Evolutionary conservation across 1,140 invertebrate genomes (phyloP), one percentile per base, ranked within the genome.

Genomic region (Euwallacea fornicatus): DNA sequence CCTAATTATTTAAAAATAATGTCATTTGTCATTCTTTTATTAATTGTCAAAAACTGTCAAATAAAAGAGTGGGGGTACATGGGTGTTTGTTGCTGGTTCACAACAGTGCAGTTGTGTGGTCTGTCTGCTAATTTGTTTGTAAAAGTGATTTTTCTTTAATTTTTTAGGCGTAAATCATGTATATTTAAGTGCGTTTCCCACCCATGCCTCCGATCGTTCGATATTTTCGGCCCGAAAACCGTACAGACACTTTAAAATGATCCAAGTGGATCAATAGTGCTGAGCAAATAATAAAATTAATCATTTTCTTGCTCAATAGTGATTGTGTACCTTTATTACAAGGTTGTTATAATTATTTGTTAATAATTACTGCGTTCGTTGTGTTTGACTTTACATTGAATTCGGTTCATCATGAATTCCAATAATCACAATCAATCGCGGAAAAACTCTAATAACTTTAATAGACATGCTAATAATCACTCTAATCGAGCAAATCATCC

Each of bases 351-450:
- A 66, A 33, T 71, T 67, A 47, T 72, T 72, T 68, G 50, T 33
- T 54, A 16, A 47, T 63, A 59, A 68, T 72, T 61, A 72, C 43
- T 67, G 50, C 58, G 64, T 70, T 67, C n/a, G 58, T 74, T 59
- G 54, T 10, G 59, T 53, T 33, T 69, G 60, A 69, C 53, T 74
- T 67, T 72, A 42, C 54, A 41, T 71, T 64, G 41, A 50, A 50
- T 50, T 50, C 46, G 54, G 16, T 13, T 56, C 11, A 56, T 56
- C 54, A 81, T 80, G 79, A 81, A 80, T 79, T 74, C 78, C 54
- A 81, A 80, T 71, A 81, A 79, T 69, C 80, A 81, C 73, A 80
- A 80, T 62, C 79, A 78, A 72, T 67, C 79, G 66, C 77, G 79
- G 60, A 78, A 79, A 63, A 81, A 80, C 70, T 81, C 80, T 21